Evolutionary conservation across 2,888 invertebrate genomes (phyloP).

Genomic region (Cynaeus angustus): DNA sequence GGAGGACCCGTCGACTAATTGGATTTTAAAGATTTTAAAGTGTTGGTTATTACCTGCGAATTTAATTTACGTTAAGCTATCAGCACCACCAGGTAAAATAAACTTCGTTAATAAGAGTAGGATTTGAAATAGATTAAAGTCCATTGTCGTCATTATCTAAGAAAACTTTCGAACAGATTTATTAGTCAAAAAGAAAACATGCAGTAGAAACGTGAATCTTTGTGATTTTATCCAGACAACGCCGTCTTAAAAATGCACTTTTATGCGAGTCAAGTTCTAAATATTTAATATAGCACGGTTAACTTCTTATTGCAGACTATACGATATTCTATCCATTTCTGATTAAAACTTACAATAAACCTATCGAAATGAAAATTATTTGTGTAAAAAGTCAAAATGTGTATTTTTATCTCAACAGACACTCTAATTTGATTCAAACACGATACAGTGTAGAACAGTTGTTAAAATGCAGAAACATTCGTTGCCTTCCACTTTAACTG

Average conservation of each 20-base stretch:
- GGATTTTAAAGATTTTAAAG: conserved; percentile 18
- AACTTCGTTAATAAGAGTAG: conserved; percentile 26
- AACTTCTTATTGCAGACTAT: too few species aligned
- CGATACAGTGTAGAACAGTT: conserved; percentile 1
- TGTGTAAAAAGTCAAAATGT: too few species aligned
- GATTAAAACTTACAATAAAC: too few species aligned
- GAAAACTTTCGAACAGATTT: conserved; percentile 29
- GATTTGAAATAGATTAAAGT: conserved; percentile 38
- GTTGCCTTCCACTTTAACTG: conserved; percentile 10
- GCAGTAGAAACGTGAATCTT: background rate
- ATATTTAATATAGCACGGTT: background rate
- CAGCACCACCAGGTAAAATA: conserved; percentile 21
- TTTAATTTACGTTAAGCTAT: conserved; percentile 21
- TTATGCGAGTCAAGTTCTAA: background rate
- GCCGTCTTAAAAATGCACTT: background rate
- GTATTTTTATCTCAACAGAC: background rate
- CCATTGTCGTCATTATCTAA: conserved; percentile 32
- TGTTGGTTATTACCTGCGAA: conserved; percentile 18
- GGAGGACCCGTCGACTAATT: background rate
- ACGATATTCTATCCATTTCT: too few species aligned
- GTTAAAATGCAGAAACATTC: conserved; percentile 11
- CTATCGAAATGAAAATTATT: too few species aligned
- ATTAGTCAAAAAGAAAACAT: conserved; percentile 6
- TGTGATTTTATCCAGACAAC: background rate
- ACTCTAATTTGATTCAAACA: background rate